Base-by-base conservation (phyloP, 2,797 vertebrate genomes). In the Molothrus aeneus region DNA sequence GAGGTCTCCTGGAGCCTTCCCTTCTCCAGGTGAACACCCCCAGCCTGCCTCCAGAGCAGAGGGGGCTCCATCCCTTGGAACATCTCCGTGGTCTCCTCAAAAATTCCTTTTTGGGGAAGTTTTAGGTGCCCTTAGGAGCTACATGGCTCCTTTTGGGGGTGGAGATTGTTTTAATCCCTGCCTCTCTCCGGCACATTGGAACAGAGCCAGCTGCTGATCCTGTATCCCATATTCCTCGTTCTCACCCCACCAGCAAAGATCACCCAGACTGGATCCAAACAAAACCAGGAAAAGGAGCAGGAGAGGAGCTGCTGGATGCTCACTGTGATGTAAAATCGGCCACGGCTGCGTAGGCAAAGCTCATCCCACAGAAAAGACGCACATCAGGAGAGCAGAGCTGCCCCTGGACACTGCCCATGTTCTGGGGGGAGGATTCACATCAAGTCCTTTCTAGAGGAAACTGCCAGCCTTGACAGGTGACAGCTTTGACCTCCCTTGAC, bases 401-500 rank as follows among this genome's bases (percentile, higher is more conserved):
- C 93, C 91, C 88, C 84, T 51, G 84, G 88, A 57, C 66, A 11
- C 80, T 4, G 3, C 74, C 29, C 61, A 1, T 13, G 56, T 38
- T 70, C 79, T 15, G 3, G 36, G 32, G 88, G 78, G 45, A 85
- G 77, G 83, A 75, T 77, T 94, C 82, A 50, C 86, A 85, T 80
- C 89, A 43, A 78, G 42, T 74, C 81, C 69, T 82, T 96, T 89
- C 89, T 92, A 43, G 74, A 93, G 92, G 72, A 96, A 94, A 82
- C 82, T 86, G 88, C 86, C 95, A 96, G 5, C 54, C 56, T 45
- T 93, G 93, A 96, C 91, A 95, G 91, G 91, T 54, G 13, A 91
- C 96, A 93, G 93, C 90, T 81, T 72, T 92, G 92, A 93, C 92
- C 91, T 97, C 95, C 96, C 95, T n/a, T 64, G 95, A 93, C 89